Conservation (phyloP, 1,140 invertebrate genomes). For the Drosophila chauvacae region DNA sequence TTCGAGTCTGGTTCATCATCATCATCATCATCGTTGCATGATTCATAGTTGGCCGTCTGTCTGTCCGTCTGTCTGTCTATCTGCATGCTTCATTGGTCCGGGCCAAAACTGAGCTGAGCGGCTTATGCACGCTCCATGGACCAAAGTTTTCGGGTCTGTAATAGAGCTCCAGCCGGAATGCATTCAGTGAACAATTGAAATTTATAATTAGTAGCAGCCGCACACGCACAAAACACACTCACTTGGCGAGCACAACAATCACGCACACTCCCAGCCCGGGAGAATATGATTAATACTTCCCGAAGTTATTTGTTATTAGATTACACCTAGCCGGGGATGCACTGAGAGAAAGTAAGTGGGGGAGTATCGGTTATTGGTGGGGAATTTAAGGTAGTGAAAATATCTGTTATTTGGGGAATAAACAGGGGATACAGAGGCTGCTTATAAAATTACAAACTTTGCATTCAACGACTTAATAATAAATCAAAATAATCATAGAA, state of each 20-base stretch:
- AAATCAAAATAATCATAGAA: not conserved
- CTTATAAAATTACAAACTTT: too few species aligned
- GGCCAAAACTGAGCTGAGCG: conserved; percentile 28
- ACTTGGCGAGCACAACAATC: conserved; percentile 4
- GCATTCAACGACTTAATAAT: too few species aligned
- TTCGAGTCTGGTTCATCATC: conserved; percentile 22
- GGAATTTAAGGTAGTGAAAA: not conserved
- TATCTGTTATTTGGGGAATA: not conserved
- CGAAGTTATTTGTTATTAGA: conserved; percentile 82
- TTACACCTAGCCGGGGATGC: conserved; percentile 50
- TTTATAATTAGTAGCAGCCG: conserved; percentile 77
- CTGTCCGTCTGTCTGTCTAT: conserved; percentile 7
- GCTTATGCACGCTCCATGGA: conserved; percentile 69
- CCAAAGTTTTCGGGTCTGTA: conserved; percentile 42
- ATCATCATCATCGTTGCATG: conserved; percentile 44
- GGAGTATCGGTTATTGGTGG: not conserved
- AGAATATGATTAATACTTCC: conserved; percentile 81
- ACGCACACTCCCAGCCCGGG: conserved; percentile 33
- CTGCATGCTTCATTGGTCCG: conserved; percentile 65
- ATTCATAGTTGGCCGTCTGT: conserved; percentile 55
- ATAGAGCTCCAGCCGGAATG: conserved; percentile 54
- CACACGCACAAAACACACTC: conserved; percentile 41
- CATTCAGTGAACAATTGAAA: conserved; percentile 78
- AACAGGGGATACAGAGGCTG: not conserved
- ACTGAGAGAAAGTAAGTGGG: not conserved